Conservation (phyloP, 2,797 vertebrate species). For the Microctenopoma steveboyesi region DNA sequence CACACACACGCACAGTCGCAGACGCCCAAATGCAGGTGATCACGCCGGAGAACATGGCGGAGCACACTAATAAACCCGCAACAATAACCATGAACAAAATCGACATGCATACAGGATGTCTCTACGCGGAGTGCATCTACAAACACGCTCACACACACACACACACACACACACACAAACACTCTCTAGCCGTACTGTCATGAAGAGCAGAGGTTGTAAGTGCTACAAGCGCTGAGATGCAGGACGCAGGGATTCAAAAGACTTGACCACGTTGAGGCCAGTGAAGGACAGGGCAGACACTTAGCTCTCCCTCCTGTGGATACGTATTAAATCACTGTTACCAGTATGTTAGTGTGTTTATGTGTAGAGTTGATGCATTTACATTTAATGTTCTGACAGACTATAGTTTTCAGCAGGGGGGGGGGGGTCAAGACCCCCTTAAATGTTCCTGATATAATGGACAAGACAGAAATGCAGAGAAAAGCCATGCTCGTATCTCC, state of each 20-base stretch:
- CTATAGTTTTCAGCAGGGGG: not conserved
- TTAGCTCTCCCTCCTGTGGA: slow-evolving; percentile 30
- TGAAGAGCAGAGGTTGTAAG: slow-evolving; percentile 71
- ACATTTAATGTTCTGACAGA: slow-evolving; percentile 3
- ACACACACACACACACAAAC: slow-evolving; percentile 14
- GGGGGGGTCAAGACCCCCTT: not conserved
- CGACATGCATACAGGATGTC: slow-evolving; percentile 66
- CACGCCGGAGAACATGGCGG: slow-evolving; percentile 69
- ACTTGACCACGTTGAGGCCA: slow-evolving; percentile 48
- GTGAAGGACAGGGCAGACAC: slow-evolving; percentile 32
- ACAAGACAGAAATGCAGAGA: slow-evolving; percentile 1
- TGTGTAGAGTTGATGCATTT: slow-evolving; percentile 3
- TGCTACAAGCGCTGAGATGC: slow-evolving; percentile 54
- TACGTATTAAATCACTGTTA: slow-evolving; percentile 25
- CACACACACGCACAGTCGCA: slow-evolving; percentile 40
- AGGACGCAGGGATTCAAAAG: slow-evolving; percentile 46
- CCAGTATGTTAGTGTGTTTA: slow-evolving; percentile 23
- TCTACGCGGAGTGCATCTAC: slow-evolving; percentile 49
- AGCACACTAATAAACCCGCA: slow-evolving; percentile 73
- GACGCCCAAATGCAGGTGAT: slow-evolving; percentile 62
- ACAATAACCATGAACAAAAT: slow-evolving; percentile 74
- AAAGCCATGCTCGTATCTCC: not conserved
- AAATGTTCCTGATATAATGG: not conserved
- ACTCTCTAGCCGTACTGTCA: slow-evolving; percentile 57
- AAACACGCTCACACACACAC: slow-evolving; percentile 37